Evolutionary conservation across 2,113 vertebrate species (phyloP), one percentile per base, ranked within the genome.

Genomic region (Glaucomys volans): DNA sequence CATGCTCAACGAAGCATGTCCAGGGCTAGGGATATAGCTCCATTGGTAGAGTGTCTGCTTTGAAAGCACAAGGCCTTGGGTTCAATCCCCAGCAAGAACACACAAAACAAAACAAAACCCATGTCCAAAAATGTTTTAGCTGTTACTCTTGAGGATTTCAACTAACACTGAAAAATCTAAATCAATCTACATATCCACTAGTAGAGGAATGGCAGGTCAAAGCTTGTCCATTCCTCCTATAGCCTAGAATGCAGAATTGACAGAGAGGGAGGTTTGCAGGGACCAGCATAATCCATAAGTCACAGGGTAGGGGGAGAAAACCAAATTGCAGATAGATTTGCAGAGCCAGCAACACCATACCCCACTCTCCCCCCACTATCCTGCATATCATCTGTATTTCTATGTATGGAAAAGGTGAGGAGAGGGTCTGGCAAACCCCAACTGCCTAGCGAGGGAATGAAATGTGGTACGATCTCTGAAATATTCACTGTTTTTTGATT

Each of bases 51-150:
- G n/a, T n/a, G n/a, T n/a, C n/a, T n/a, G n/a, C n/a, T n/a, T n/a
- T n/a, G n/a, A n/a, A n/a, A n/a, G n/a, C n/a, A n/a, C n/a, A n/a
- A n/a, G n/a, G n/a, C n/a, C n/a, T n/a, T n/a, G n/a, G n/a, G n/a
- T n/a, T n/a, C n/a, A n/a, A n/a, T n/a, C n/a, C n/a, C n/a, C n/a
- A n/a, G n/a, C n/a, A n/a, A n/a, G n/a, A n/a, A n/a, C n/a, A n/a
- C n/a, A n/a, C n/a, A n/a, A n/a, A n/a, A n/a, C n/a, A n/a, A n/a
- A n/a, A n/a, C n/a, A n/a, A n/a, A n/a, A n/a, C n/a, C n/a, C 87
- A 76, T 8, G 18, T 54, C 64, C 91, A 90, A 81, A 85, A 85
- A 76, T 40, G 85, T 35, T 95, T 86, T n/a, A 17, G n/a, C 30
- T 59, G 32, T 17, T 3, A 26, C 8, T 12, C n/a, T 32, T 13